Conservation (phyloP, 2,113 vertebrate species). For the Epinephelus moara region DNA sequence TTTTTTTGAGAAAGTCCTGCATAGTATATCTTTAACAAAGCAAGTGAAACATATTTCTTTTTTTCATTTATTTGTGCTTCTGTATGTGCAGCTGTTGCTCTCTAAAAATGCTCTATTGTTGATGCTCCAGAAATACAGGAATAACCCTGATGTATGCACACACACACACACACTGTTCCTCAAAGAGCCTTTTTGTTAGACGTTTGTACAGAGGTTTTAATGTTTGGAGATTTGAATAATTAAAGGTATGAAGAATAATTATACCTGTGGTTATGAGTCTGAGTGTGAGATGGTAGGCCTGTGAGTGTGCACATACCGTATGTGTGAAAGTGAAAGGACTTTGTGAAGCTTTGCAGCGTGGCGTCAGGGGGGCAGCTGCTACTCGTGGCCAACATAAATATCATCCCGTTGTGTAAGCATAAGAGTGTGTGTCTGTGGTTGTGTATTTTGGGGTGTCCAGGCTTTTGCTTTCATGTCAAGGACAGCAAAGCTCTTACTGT, state of each 20-base stretch:
- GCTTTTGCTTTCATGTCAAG: slow-evolving; percentile 39
- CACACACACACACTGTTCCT: neutral
- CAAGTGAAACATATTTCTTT: too few species aligned
- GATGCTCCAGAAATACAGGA: neutral
- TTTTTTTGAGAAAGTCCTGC: too few species aligned
- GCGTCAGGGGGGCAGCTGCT: slow-evolving; percentile 50
- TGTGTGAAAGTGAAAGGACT: slow-evolving; percentile 46
- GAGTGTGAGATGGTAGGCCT: neutral
- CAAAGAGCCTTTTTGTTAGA: slow-evolving; percentile 6
- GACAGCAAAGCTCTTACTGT: slow-evolving; percentile 34
- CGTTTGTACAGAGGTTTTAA: neutral
- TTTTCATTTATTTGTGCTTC: neutral
- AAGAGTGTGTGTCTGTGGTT: slow-evolving; percentile 10
- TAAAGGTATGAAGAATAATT: slow-evolving; percentile 12
- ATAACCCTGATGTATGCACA: too few species aligned
- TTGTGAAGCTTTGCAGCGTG: slow-evolving; percentile 8
- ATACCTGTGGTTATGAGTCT: neutral
- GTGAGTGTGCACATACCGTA: neutral
- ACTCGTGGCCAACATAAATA: slow-evolving; percentile 40
- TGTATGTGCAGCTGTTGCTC: neutral
- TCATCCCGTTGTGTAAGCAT: slow-evolving; percentile 28
- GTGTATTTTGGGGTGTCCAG: slow-evolving; percentile 13
- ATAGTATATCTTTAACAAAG: too few species aligned
- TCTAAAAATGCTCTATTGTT: neutral
- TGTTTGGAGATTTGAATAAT: slow-evolving; percentile 36